phyloP scores from a whole-genome alignment of 2,797 vertebrate species.

The Amphiprion clarkii region DNA sequence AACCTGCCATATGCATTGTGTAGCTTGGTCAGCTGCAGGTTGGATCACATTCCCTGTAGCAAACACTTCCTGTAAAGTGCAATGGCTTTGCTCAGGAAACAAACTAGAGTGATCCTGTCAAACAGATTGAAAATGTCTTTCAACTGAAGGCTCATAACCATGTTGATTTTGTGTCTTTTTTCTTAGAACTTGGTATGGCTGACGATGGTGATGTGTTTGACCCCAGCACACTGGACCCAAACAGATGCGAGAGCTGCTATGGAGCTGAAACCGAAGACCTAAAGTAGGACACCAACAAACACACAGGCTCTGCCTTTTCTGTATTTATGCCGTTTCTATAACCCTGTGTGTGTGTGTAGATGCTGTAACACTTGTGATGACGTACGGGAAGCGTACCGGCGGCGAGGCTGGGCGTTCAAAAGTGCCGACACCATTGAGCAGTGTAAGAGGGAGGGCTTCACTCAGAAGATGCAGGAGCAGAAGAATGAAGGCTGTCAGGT shows the following conservation, averaged over 20 bases:
- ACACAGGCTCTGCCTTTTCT: background rate
- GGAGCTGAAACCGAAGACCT: constrained; percentile 96
- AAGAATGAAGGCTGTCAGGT: constrained; percentile 98
- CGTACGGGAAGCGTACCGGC: constrained; percentile 96
- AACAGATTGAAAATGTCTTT: background rate
- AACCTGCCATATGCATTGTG: too few species aligned
- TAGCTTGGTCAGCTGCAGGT: too few species aligned
- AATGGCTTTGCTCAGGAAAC: background rate
- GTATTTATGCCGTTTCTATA: too few species aligned
- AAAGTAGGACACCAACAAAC: constrained; percentile 83
- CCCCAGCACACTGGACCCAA: constrained; percentile 91
- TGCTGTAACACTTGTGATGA: constrained; percentile 98
- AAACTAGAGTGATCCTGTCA: background rate
- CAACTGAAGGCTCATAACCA: background rate
- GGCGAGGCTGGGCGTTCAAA: constrained; percentile 98
- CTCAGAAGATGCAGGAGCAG: constrained; percentile 99
- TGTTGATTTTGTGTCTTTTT: background rate
- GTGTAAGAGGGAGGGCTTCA: constrained; percentile 97
- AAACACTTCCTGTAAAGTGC: too few species aligned
- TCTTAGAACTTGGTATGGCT: constrained; percentile 90
- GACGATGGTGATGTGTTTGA: constrained; percentile 92
- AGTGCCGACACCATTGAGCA: constrained; percentile 97
- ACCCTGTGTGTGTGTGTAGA: constrained; percentile 69
- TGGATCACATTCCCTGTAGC: too few species aligned
- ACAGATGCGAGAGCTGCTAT: constrained; percentile 97